Evolutionary conservation across 2,888 invertebrate species (phyloP).

Genomic region (Metopia argyrocephala): DNA sequence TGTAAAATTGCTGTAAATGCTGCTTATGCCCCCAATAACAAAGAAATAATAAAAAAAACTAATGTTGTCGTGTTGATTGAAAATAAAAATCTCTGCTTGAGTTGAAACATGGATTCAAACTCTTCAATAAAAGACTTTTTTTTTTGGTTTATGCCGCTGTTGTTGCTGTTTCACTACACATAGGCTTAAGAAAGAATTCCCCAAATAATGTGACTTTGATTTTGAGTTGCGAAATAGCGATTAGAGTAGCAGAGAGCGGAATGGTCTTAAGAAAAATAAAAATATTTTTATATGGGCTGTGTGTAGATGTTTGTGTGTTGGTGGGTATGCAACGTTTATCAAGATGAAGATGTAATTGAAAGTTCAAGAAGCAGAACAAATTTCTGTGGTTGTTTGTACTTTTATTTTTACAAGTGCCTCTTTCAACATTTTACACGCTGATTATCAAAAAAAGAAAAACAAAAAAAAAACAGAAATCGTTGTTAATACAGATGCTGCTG

Average conservation of each 20-base stretch:
- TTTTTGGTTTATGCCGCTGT: no score
- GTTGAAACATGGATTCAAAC: slow-evolving; percentile 5
- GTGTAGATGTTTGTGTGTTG: no score
- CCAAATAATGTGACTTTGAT: slow-evolving; percentile 42
- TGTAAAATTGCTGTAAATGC: no score
- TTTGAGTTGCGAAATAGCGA: slow-evolving; percentile 38
- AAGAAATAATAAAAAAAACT: background rate
- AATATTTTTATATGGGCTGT: background rate
- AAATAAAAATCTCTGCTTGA: slow-evolving; percentile 36
- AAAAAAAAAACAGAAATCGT: no score
- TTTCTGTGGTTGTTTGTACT: slow-evolving; percentile 34
- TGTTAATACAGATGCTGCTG: slow-evolving; percentile 15
- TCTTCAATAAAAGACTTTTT: background rate
- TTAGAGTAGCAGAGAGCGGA: slow-evolving; percentile 38
- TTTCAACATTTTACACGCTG: slow-evolving; percentile 47
- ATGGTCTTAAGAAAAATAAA: background rate
- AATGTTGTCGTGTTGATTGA: slow-evolving; percentile 1
- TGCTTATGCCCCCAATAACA: no score
- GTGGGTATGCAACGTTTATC: background rate
- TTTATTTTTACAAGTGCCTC: slow-evolving; percentile 34
- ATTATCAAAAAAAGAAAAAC: slow-evolving; percentile 49
- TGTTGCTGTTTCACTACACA: background rate
- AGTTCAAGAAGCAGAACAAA: slow-evolving; percentile 57
- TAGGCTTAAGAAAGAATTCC: background rate
- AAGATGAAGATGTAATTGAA: slow-evolving; percentile 53